These are phyloP conservation scores for Hippocampus comes DNA, from an alignment of 2,113 vertebrate genomes.

Conservation along the genomic window DNA sequence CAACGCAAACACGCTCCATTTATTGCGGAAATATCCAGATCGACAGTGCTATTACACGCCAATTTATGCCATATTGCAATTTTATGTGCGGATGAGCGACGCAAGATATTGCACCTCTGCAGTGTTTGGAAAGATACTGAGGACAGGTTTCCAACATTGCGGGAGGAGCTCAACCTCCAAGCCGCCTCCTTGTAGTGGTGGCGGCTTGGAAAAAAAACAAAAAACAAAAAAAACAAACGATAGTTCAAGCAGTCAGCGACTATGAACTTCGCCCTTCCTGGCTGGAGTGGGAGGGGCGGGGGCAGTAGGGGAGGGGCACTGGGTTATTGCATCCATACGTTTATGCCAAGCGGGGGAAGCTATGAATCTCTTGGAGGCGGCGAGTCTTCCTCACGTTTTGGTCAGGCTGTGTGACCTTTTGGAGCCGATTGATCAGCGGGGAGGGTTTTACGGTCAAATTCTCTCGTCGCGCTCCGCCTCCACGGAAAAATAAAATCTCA, in stretches of 20 bases:
- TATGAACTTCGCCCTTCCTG: too few species aligned
- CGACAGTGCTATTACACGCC: neutral
- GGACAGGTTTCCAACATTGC: neutral
- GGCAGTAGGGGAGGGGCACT: neutral
- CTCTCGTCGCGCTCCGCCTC: neutral
- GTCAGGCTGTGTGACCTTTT: neutral
- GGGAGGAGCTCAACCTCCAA: neutral
- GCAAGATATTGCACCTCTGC: neutral
- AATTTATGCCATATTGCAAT: neutral
- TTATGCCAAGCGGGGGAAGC: neutral
- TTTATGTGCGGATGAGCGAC: neutral
- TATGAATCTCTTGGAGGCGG: neutral
- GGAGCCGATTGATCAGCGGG: neutral
- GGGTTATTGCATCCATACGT: neutral
- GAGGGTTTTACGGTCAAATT: neutral
- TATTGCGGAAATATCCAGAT: constrained; percentile 16
- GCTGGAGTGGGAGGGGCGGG: too few species aligned
- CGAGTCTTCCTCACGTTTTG: neutral
- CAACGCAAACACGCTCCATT: constrained; percentile 9
- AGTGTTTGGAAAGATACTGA: neutral
- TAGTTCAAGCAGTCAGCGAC: neutral
- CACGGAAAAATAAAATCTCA: neutral
- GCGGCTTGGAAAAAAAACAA: neutral
- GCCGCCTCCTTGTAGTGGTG: neutral
- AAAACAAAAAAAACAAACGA: neutral